These are phyloP conservation scores for Anorthoa munda DNA, from an alignment of 2,888 invertebrate species.

Conservation along the genomic window DNA sequence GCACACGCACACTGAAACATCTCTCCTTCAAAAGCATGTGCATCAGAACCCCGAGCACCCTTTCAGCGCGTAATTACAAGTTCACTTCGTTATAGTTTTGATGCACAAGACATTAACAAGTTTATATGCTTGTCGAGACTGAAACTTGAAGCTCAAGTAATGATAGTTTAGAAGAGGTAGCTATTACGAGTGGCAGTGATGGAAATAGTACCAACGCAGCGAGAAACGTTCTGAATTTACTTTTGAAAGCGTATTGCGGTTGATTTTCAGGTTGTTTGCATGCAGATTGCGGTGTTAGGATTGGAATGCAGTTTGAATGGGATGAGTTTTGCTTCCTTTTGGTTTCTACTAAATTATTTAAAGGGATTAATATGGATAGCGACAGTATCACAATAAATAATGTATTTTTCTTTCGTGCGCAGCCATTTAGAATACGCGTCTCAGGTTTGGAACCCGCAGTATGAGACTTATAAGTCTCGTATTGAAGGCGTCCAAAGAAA, in stretches of 20 bases:
- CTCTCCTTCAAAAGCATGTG: slow-evolving; percentile 6
- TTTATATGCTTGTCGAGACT: slow-evolving; percentile 68
- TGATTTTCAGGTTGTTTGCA: background rate
- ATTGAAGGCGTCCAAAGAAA: too few species aligned
- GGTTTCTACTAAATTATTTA: too few species aligned
- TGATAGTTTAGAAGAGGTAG: slow-evolving; percentile 59
- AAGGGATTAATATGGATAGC: background rate
- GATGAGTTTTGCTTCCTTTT: background rate
- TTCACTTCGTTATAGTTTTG: slow-evolving; percentile 56
- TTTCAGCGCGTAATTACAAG: slow-evolving; percentile 55
- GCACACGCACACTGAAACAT: background rate
- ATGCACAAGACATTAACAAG: slow-evolving; percentile 72
- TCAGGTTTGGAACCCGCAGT: too few species aligned
- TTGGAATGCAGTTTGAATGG: background rate
- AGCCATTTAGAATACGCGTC: too few species aligned
- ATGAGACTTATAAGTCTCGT: too few species aligned
- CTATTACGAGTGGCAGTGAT: slow-evolving; percentile 27
- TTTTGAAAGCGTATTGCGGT: slow-evolving; percentile 26
- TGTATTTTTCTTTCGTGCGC: too few species aligned
- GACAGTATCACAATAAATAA: background rate
- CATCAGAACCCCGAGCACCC: slow-evolving; percentile 27
- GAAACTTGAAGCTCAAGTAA: slow-evolving; percentile 66
- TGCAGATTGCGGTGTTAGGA: background rate
- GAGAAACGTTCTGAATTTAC: slow-evolving; percentile 18
- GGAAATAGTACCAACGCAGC: slow-evolving; percentile 25